A percentile compares a stretch with the other conserved stretches of the same genome.
phyloP scores from a whole-genome alignment of 2,113 vertebrate genomes.

The Jaculus jaculus region DNA sequence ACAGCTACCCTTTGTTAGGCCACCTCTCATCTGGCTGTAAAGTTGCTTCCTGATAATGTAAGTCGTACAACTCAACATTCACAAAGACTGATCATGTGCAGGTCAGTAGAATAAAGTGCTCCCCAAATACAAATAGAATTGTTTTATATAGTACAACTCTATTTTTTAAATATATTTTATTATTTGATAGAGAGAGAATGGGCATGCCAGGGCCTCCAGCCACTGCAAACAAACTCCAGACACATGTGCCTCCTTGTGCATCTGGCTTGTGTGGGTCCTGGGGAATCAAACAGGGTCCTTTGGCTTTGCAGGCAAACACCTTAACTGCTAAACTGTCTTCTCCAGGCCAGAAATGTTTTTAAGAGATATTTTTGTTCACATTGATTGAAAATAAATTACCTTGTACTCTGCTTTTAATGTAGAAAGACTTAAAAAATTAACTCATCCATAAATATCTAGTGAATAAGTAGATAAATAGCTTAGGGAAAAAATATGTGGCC shows the following conservation, averaged over 20 bases:
- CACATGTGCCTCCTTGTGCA: too few species aligned
- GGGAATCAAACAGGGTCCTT: too few species aligned
- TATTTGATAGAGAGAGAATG: too few species aligned
- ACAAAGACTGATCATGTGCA: neutral
- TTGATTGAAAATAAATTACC: conserved; percentile 19
- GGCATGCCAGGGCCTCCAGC: too few species aligned
- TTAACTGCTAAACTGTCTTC: too few species aligned
- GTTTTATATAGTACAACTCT: conserved; percentile 33
- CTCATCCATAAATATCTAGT: neutral
- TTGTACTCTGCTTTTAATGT: conserved; percentile 32
- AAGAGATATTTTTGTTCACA: neutral
- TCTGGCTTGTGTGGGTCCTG: too few species aligned
- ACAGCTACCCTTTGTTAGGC: neutral
- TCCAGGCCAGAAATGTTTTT: neutral
- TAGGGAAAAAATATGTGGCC: neutral
- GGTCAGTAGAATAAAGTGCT: neutral
- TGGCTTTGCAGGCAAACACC: too few species aligned
- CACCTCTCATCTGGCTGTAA: neutral
- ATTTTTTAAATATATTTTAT: too few species aligned
- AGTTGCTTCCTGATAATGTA: conserved; percentile 33
- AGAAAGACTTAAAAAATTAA: conserved; percentile 23
- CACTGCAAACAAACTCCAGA: too few species aligned
- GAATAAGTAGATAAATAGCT: conserved; percentile 35
- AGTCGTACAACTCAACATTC: neutral
- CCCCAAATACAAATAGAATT: neutral